Evolutionary conservation across 2,888 invertebrate genomes (phyloP).

Genomic region (Anarsia innoxiella): DNA sequence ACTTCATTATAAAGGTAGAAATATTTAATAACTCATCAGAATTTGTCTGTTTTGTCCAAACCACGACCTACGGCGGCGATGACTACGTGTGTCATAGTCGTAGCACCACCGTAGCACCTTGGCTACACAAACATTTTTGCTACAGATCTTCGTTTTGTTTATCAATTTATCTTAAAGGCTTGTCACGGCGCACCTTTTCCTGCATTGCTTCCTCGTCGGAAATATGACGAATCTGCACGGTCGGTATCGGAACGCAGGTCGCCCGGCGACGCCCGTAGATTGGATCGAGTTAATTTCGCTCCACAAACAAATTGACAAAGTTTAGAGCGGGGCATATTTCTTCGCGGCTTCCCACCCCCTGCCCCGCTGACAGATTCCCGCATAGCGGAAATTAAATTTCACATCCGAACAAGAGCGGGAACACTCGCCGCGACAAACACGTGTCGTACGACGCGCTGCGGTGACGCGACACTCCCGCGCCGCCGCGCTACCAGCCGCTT

Average conservation of each 20-base stretch:
- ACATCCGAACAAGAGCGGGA: slow-evolving; percentile 71
- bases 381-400: slow-evolving; percentile 74
- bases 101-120: too few relatives aligned
- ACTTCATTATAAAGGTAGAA: slow-evolving; percentile 20
- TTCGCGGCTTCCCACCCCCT: slow-evolving; percentile 44
- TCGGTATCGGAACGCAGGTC: slow-evolving; percentile 55
- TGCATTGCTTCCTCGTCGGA: slow-evolving; percentile 39
- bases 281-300: slow-evolving; percentile 75
- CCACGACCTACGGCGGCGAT: too few relatives aligned
- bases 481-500: slow-evolving; percentile 4
- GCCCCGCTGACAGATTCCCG: slow-evolving; percentile 61
- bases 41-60: too few relatives aligned
- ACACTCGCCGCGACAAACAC: slow-evolving; percentile 55
- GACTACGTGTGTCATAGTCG: too few relatives aligned
- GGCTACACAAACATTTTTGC: too few relatives aligned
- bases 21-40: slow-evolving; percentile 1
- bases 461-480: slow-evolving; percentile 14
- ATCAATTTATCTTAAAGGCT: slow-evolving; percentile 16
- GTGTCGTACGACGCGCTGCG: slow-evolving; percentile 42
- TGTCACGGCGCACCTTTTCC: slow-evolving; percentile 38
- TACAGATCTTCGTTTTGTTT: slow-evolving; percentile 8
- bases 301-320: slow-evolving; percentile 76
- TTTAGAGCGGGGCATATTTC: slow-evolving; percentile 74
- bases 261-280: slow-evolving; percentile 59
- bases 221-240: slow-evolving; percentile 46